These are phyloP conservation scores for Dyspetes luteomarginatus DNA, from an alignment of 2,888 invertebrate species.

Conservation along the genomic window DNA sequence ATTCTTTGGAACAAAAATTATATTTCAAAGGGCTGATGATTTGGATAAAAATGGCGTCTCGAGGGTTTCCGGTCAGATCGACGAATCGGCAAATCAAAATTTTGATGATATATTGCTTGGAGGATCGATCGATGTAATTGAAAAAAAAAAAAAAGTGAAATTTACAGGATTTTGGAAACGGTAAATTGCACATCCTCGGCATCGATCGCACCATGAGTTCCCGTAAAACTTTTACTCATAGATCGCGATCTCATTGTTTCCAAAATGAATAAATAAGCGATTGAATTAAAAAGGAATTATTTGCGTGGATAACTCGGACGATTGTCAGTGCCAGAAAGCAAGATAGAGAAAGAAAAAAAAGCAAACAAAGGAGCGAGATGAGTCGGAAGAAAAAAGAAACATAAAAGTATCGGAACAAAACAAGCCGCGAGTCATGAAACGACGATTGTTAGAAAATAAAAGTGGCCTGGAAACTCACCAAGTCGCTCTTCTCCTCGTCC, in stretches of 20 bases:
- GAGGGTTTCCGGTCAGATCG: not conserved
- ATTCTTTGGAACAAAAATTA: too few relatives aligned
- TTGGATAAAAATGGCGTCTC: not conserved
- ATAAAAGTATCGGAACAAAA: conserved; percentile 42
- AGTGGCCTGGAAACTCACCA: conserved; percentile 80
- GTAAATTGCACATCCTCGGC: conserved; percentile 9
- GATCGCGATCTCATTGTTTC: conserved; percentile 36
- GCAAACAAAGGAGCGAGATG: too few relatives aligned
- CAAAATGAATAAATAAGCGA: not conserved
- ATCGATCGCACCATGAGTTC: conserved; percentile 3
- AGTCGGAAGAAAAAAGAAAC: conserved; percentile 14
- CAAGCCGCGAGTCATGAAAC: conserved; percentile 58
- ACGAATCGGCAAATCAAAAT: not conserved
- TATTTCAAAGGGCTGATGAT: too few relatives aligned
- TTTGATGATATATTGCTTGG: not conserved
- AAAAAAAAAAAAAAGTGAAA: not conserved
- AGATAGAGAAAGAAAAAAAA: conserved; percentile 24
- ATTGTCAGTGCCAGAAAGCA: not conserved
- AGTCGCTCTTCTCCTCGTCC: conserved; percentile 84
- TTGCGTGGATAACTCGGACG: not conserved
- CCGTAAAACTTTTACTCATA: not conserved
- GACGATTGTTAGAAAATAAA: conserved; percentile 22
- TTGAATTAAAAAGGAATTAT: too few relatives aligned
- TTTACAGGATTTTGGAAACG: conserved; percentile 39
- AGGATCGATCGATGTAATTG: too few relatives aligned